Conservation (phyloP, 2,888 invertebrate species). For the Xiphydria camelus region DNA sequence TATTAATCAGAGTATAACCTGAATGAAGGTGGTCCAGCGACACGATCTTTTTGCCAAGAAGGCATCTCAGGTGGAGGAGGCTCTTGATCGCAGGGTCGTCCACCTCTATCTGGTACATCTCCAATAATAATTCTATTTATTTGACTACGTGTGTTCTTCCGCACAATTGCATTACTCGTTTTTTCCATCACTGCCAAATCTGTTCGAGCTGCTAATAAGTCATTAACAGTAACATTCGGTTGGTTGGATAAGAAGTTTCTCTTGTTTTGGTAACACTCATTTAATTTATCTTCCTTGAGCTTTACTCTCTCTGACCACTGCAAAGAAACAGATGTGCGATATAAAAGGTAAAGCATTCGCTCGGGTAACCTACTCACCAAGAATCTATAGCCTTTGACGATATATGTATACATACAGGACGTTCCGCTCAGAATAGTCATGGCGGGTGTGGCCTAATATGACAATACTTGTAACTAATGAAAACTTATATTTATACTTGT, state of each 20-base stretch:
- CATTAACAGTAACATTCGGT: conserved; percentile 72
- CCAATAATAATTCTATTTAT: conserved; percentile 91
- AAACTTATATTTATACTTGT: no score
- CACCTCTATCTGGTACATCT: conserved; percentile 91
- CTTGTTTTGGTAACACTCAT: conserved; percentile 62
- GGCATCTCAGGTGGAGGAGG: conserved; percentile 98
- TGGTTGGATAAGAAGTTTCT: conserved; percentile 61
- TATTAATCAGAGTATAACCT: conserved; percentile 25
- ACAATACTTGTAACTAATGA: no score
- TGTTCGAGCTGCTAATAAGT: conserved; percentile 82
- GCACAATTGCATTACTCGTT: conserved; percentile 83
- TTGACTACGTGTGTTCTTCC: conserved; percentile 81
- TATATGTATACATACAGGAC: conserved; percentile 1
- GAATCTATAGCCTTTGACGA: conserved; percentile 4
- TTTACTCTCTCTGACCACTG: conserved; percentile 85
- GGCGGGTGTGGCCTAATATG: no score
- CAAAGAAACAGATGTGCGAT: conserved; percentile 33
- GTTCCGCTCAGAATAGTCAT: no score
- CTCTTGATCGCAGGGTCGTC: conserved; percentile 86
- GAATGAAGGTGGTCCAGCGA: conserved; percentile 54
- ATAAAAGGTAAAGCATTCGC: no score
- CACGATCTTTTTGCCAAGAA: conserved; percentile 79
- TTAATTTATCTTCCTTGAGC: conserved; percentile 73
- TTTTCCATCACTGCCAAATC: conserved; percentile 88
- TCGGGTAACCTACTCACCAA: background rate